Percentiles rank a stretch among this genome's conserved stretches.
Conservation (phyloP, 2,113 vertebrate species). For the Syngnathus floridae region DNA sequence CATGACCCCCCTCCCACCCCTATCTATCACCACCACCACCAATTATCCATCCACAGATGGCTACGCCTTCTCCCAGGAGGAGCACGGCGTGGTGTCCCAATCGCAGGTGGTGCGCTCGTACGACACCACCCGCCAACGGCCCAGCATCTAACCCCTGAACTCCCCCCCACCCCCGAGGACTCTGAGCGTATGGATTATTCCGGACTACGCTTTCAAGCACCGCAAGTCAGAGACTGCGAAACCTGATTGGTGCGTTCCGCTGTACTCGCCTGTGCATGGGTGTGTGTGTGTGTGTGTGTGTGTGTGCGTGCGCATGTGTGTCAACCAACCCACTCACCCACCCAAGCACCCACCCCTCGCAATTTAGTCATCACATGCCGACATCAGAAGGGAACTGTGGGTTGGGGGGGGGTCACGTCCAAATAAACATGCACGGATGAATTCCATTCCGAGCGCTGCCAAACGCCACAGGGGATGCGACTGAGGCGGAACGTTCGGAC, state of each 20-base stretch:
- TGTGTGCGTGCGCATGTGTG: slow-evolving; percentile 31
- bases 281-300: slow-evolving; percentile 26
- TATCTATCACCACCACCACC: background rate
- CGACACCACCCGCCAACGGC: slow-evolving; percentile 87
- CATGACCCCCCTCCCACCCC: background rate
- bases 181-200: slow-evolving; percentile 8
- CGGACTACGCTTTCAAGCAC: background rate
- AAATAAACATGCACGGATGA: slow-evolving; percentile 55
- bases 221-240: slow-evolving; percentile 48
- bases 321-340: slow-evolving; percentile 32
- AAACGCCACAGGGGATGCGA: slow-evolving; percentile 54
- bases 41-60: slow-evolving; percentile 73
- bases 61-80: slow-evolving; percentile 97
- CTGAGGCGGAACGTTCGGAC: slow-evolving; percentile 53
- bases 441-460: slow-evolving; percentile 58
- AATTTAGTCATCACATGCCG: slow-evolving; percentile 50
- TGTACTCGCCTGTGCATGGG: slow-evolving; percentile 37
- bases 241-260: slow-evolving; percentile 42
- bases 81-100: slow-evolving; percentile 93
- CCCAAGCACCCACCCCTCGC: background rate
- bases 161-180: slow-evolving; percentile 13
- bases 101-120: slow-evolving; percentile 93
- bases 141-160: slow-evolving; percentile 72
- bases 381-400: slow-evolving; percentile 9
- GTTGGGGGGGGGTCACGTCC: slow-evolving; percentile 21